Conservation (phyloP, 2,888 invertebrate species). For the Pseudococcus longispinus region DNA sequence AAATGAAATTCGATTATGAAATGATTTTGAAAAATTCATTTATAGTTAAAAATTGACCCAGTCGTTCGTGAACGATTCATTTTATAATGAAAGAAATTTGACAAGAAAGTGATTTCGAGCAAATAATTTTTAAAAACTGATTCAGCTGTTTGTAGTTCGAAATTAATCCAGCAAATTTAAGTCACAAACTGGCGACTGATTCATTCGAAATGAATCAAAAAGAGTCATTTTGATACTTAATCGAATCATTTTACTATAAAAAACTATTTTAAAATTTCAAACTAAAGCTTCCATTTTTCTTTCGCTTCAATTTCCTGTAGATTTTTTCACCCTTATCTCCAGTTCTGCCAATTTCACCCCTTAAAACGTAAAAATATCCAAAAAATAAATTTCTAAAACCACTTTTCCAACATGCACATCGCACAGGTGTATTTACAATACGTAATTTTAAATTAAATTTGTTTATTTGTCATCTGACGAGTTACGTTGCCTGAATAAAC, state of each 20-base stretch:
- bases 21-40: too few relatives aligned
- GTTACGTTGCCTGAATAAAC: not conserved
- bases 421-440: slow-evolving; percentile 18
- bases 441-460: not conserved
- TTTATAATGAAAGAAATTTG: not conserved
- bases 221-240: not conserved
- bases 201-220: not conserved
- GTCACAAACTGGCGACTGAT: not conserved
- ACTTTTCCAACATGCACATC: not conserved
- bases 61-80: too few relatives aligned
- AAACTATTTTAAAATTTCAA: too few relatives aligned
- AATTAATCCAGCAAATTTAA: too few relatives aligned
- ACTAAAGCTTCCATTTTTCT: too few relatives aligned
- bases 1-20: too few relatives aligned
- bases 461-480: not conserved
- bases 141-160: not conserved
- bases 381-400: not conserved
- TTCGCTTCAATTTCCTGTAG: too few relatives aligned
- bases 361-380: too few relatives aligned
- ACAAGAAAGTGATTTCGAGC: not conserved
- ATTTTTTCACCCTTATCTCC: too few relatives aligned
- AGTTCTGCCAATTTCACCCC: too few relatives aligned
- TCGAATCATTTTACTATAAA: too few relatives aligned
- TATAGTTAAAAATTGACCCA: too few relatives aligned
- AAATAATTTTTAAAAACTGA: not conserved